phyloP scores from a whole-genome alignment of 1,140 invertebrate genomes.

The Triops longicaudatus region DNA sequence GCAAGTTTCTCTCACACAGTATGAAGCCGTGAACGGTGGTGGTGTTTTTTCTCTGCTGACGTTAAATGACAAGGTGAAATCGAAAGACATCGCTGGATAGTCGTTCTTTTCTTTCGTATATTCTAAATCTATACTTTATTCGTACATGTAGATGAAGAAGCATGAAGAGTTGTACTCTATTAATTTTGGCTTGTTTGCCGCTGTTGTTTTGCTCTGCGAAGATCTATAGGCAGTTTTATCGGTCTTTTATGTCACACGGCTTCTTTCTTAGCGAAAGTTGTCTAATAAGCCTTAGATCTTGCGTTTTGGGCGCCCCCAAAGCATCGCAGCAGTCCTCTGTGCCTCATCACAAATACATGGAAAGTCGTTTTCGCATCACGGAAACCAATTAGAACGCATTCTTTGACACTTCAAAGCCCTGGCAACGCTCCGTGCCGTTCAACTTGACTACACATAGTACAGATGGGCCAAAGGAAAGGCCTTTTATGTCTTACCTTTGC shows the following conservation, averaged over 20 bases:
- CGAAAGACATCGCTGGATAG: not conserved
- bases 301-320: not conserved
- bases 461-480: not conserved
- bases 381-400: not conserved
- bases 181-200: too few relatives aligned
- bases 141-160: too few relatives aligned
- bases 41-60: too few relatives aligned
- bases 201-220: too few relatives aligned
- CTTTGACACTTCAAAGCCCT: not conserved
- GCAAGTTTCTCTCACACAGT: too few relatives aligned
- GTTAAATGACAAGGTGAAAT: too few relatives aligned
- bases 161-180: too few relatives aligned
- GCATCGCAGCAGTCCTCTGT: not conserved
- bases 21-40: too few relatives aligned
- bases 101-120: not conserved
- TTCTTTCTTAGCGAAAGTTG: not conserved
- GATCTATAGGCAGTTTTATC: too few relatives aligned
- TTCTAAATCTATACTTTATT: too few relatives aligned
- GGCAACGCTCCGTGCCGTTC: not conserved
- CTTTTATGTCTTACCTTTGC: not conserved
- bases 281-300: not conserved
- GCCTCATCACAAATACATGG: not conserved
- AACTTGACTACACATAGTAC: not conserved
- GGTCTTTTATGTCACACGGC: too few relatives aligned
- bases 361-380: slow-evolving; percentile 2